Percentiles rank a stretch among this genome's conserved stretches.
Conservation (phyloP, 2,888 invertebrate genomes). For the Cacoxenus indagator region DNA sequence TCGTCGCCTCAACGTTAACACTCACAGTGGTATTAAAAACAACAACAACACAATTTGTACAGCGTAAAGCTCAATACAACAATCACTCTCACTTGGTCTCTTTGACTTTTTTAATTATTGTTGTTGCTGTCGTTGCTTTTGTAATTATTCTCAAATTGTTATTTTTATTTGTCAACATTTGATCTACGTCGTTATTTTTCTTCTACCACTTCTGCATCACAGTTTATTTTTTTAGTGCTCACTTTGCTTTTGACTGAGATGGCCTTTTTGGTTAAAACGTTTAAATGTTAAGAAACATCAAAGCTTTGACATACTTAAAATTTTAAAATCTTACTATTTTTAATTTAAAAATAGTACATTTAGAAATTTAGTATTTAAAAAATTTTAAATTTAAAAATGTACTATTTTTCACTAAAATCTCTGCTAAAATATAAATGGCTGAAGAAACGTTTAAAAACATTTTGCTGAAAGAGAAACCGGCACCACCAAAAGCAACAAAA, state of each 20-base stretch:
- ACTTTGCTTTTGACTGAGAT: background rate
- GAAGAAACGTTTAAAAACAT: background rate
- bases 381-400: no score
- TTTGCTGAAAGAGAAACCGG: conserved; percentile 6
- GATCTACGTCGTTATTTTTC: background rate
- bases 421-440: background rate
- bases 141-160: background rate
- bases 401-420: background rate
- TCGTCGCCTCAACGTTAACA: background rate
- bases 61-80: background rate
- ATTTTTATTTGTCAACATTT: background rate
- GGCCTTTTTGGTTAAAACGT: background rate
- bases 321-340: no score
- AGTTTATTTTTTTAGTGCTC: no score
- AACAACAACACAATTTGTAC: background rate
- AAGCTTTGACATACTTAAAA: no score
- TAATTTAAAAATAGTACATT: no score
- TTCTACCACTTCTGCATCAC: background rate
- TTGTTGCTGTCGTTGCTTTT: background rate
- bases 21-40: background rate
- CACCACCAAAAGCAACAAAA: conserved; percentile 13
- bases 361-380: no score
- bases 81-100: background rate
- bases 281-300: no score
- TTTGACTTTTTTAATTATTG: background rate